Percentiles rank a stretch among this genome's conserved stretches.
phyloP scores from a whole-genome alignment of 2,113 vertebrate species.

The Semicossyphus pulcher region DNA sequence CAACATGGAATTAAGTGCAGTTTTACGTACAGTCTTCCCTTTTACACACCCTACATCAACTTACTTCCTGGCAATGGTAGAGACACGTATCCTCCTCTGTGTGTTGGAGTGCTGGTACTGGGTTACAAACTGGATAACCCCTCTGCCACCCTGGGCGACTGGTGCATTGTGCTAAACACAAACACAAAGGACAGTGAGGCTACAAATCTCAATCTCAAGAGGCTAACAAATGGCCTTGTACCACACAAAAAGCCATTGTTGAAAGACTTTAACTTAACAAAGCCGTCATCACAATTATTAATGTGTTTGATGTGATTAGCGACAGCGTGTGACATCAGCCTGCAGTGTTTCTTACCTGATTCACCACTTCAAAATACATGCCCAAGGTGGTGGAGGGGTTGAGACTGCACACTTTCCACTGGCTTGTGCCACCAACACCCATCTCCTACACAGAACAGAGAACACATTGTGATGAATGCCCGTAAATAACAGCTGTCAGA shows the following conservation, averaged over 20 bases:
- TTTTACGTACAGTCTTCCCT: background rate
- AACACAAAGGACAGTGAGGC: constrained; percentile 36
- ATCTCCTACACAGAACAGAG: constrained; percentile 85
- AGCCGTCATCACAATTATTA: constrained; percentile 3
- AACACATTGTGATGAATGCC: constrained; percentile 2
- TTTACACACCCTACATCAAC: background rate
- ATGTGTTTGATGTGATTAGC: background rate
- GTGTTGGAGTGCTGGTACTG: constrained; percentile 96
- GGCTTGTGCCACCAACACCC: constrained; percentile 92
- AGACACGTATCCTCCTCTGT: constrained; percentile 93
- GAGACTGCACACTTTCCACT: constrained; percentile 96
- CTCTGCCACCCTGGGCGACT: constrained; percentile 94
- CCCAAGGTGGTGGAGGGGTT: constrained; percentile 91
- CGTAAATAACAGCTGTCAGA: background rate
- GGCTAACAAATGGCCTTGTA: background rate
- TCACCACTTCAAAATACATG: constrained; percentile 96
- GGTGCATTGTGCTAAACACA: constrained; percentile 92
- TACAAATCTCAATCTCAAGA: background rate
- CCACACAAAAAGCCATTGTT: constrained; percentile 34
- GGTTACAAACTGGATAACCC: constrained; percentile 94
- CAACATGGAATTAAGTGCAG: too few relatives aligned
- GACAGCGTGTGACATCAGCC: background rate
- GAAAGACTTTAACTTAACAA: background rate
- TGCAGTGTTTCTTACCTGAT: constrained; percentile 87
- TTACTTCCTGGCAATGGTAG: constrained; percentile 96